A percentile compares a stretch with the other conserved stretches of the same genome.
phyloP scores from a whole-genome alignment of 2,113 vertebrate species.

The Bettongia penicillata region DNA sequence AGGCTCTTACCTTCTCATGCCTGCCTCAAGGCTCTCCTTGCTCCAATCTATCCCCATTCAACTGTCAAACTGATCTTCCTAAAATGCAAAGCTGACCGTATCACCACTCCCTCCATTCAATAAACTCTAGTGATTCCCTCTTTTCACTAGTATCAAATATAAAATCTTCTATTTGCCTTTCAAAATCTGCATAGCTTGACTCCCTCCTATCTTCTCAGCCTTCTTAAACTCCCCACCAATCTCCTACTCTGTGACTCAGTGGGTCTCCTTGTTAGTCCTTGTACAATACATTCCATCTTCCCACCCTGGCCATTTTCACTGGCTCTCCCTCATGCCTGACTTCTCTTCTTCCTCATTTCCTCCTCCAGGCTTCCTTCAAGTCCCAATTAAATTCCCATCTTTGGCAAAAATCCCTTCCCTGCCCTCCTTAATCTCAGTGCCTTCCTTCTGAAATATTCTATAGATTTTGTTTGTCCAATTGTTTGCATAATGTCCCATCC shows the following conservation, averaged over 20 bases:
- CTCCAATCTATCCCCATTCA: background rate
- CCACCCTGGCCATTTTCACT: background rate
- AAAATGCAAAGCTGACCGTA: background rate
- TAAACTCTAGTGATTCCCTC: background rate
- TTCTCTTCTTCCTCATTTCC: background rate
- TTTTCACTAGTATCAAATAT: background rate
- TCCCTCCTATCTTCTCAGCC: background rate
- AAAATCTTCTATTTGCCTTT: background rate
- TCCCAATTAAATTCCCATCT: background rate
- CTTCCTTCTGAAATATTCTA: background rate
- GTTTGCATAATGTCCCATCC: background rate
- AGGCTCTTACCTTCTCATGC: background rate
- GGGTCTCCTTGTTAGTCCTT: background rate
- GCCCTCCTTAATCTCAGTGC: background rate
- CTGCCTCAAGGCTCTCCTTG: background rate
- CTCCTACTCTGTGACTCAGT: background rate
- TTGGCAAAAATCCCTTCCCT: background rate
- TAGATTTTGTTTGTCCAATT: background rate
- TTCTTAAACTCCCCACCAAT: background rate
- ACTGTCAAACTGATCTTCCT: background rate
- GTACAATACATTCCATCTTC: background rate
- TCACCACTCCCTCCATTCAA: background rate
- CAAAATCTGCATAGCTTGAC: background rate
- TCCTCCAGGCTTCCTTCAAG: background rate
- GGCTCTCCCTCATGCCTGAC: background rate